phyloP scores from a whole-genome alignment of 2,113 vertebrate genomes.

The Siniperca chuatsi region DNA sequence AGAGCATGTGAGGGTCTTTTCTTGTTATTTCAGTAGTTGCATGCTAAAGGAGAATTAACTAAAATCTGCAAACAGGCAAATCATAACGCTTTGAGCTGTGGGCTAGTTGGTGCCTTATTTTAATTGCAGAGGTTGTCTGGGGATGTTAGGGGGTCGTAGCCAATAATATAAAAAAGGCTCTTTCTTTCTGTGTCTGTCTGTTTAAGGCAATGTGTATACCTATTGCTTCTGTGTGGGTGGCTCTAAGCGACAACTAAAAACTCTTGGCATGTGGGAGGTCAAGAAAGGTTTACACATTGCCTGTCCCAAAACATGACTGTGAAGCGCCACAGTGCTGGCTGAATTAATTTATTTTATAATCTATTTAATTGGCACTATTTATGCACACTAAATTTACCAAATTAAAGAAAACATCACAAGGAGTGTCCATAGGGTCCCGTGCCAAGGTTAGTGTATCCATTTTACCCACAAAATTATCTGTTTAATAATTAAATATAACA shows the following conservation, averaged over 20 bases:
- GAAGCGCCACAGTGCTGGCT: conserved; percentile 72
- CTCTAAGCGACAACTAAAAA: conserved; percentile 79
- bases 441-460: conserved; percentile 82
- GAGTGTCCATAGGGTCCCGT: conserved; percentile 77
- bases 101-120: conserved; percentile 41
- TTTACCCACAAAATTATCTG: conserved; percentile 43
- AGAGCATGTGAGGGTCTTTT: conserved; percentile 55
- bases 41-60: conserved; percentile 62
- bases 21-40: conserved; percentile 56
- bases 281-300: conserved; percentile 86
- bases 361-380: conserved; percentile 66
- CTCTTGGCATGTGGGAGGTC: conserved; percentile 81
- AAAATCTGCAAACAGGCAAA: conserved; percentile 50
- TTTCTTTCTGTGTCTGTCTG: conserved; percentile 58
- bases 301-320: conserved; percentile 81
- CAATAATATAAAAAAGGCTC: conserved; percentile 37
- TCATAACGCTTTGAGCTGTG: conserved; percentile 49
- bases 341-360: conserved; percentile 60
- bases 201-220: conserved; percentile 83
- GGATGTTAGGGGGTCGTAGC: conserved; percentile 45
- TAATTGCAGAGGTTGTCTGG: conserved; percentile 46
- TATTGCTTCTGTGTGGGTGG: conserved; percentile 86
- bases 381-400: conserved; percentile 66
- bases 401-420: conserved; percentile 74
- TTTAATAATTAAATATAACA: conserved; percentile 36